phyloP scores from a whole-genome alignment of 2,113 vertebrate species.

The Amblyornis subalaris region DNA sequence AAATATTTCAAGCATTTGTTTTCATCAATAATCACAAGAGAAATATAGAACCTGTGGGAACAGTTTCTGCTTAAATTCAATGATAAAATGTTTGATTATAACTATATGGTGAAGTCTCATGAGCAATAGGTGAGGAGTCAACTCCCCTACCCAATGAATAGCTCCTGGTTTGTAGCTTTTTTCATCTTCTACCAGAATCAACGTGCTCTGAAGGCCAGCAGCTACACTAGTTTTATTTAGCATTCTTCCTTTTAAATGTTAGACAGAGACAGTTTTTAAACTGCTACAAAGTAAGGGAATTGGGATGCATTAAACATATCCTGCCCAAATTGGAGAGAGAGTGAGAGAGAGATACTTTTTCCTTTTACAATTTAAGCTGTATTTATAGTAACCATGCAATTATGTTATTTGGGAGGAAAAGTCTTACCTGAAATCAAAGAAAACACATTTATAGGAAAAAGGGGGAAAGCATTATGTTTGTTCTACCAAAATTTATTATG shows the following conservation, averaged over 20 bases:
- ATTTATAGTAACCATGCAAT: conserved; percentile 50
- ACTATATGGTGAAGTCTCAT: background rate
- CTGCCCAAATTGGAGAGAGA: background rate
- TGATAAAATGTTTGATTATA: background rate
- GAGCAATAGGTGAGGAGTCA: background rate
- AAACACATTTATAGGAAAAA: conserved; percentile 61
- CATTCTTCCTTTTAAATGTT: background rate
- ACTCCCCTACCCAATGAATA: background rate
- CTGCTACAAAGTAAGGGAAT: background rate
- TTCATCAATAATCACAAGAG: background rate
- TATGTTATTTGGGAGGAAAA: background rate
- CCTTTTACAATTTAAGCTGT: conserved; percentile 5
- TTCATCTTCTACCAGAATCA: background rate
- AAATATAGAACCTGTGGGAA: background rate
- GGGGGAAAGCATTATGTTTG: conserved; percentile 67
- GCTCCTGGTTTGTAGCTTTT: background rate
- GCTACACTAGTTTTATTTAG: background rate
- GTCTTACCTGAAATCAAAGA: conserved; percentile 52
- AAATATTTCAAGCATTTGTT: background rate
- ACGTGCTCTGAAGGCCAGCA: background rate
- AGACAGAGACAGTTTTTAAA: background rate
- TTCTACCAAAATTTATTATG: conserved; percentile 96
- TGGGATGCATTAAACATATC: background rate
- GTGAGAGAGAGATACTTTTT: background rate
- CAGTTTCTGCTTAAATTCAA: background rate